Base-by-base conservation (phyloP, 2,888 invertebrate species). In the Diarsia rubi region DNA sequence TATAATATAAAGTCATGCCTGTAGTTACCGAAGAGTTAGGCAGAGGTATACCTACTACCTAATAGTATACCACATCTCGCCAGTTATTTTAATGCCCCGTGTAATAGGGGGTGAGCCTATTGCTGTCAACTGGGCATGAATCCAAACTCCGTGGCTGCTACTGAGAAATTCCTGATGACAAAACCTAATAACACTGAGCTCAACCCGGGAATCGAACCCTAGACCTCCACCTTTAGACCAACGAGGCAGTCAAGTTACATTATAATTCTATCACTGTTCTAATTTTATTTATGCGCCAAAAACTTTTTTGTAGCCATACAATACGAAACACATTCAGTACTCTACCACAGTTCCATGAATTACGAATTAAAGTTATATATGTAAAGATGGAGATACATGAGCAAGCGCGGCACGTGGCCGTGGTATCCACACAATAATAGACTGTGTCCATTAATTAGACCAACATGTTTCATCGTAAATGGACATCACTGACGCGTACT, bases 391-490 rank as follows among this genome's bases (percentile, higher is more conserved):
- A 65, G 74, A 74, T 82, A 80, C 54, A 79, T 60, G 66, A 82
- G 77, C 73, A 70, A 74, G 76, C 77, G 49, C 37, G 72, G 87
- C 91, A 91, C 91, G 90, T 91, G 91, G 90, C 87, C 91, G 90
- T 91, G 91, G 90, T 87, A 88, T 88, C 89, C 91, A 89, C 88
- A 87, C 91, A 91, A 92, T 93, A 94, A 94, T 94, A 93, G 92
- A 92, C 92, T 89, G 88, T 90, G 92, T 91, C 92, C 93, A 95
- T 95, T 95, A 95, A 95, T 95, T 94, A 95, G 92, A 92, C 90
- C 91, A 92, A 91, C 93, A 93, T 94, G 94, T 94, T 94, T 93
- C 93, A 94, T 94, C 91, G 93, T 94, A 94, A 86, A 95, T 95
- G 93, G 93, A 93, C 92, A 92, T 92, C 87, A 91, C 91, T 90